Percentiles rank a stretch among this genome's conserved stretches.
Evolutionary conservation across 2,113 vertebrate genomes (phyloP).

Genomic region (Myiozetetes cayanensis): DNA sequence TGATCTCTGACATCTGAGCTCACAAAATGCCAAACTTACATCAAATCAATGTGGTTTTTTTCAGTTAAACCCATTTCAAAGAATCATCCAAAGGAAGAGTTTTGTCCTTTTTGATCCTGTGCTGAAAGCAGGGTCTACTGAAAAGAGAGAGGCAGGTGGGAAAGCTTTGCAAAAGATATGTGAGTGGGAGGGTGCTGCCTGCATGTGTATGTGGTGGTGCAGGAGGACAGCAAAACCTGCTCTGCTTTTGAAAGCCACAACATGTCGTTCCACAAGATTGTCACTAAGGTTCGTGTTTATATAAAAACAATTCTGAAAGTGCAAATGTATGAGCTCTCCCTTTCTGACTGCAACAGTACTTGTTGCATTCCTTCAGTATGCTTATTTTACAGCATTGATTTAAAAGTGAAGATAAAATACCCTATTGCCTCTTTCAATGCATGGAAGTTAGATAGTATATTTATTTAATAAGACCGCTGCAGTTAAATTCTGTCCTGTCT

Average conservation of each 20-base stretch:
- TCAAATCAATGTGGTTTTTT: neutral
- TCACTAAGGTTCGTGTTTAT: conserved; percentile 14
- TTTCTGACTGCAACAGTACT: neutral
- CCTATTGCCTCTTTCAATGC: neutral
- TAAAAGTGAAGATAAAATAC: neutral
- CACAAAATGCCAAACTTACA: neutral
- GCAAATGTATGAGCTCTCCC: neutral
- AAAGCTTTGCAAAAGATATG: neutral
- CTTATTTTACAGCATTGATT: neutral
- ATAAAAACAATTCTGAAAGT: conserved; percentile 11
- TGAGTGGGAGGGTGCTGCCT: neutral
- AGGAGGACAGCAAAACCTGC: neutral
- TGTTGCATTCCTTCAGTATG: neutral
- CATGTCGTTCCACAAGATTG: neutral
- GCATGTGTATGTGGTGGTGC: neutral
- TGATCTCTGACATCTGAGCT: neutral
- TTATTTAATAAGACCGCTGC: neutral
- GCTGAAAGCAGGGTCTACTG: neutral
- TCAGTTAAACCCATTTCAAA: neutral
- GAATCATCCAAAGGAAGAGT: neutral
- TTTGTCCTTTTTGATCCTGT: neutral
- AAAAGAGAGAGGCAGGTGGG: neutral
- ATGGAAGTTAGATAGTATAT: neutral
- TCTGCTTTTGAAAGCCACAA: conserved; percentile 26
- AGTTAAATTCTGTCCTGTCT: neutral